Evolutionary conservation across 2,113 vertebrate species (phyloP).

Genomic region (Strix uralensis): DNA sequence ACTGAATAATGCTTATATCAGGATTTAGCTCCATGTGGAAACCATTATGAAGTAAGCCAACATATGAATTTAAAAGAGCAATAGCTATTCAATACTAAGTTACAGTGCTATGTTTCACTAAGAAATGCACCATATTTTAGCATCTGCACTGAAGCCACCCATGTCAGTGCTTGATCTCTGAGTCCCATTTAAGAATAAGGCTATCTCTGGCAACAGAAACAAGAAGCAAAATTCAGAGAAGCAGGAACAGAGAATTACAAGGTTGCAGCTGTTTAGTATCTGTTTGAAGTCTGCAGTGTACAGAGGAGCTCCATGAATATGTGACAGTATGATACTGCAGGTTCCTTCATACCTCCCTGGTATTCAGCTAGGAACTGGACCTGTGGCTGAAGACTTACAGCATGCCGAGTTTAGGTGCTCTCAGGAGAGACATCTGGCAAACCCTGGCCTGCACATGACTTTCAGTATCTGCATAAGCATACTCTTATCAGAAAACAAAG

Average conservation of each 20-base stretch:
- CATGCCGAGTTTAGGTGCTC: neutral
- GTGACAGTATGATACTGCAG: neutral
- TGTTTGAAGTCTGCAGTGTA: neutral
- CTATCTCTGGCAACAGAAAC: neutral
- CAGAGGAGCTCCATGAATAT: neutral
- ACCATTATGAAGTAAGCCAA: neutral
- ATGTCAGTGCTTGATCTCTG: neutral
- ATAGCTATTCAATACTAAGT: neutral
- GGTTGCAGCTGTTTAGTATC: neutral
- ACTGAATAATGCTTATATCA: neutral
- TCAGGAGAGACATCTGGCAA: neutral
- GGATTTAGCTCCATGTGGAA: neutral
- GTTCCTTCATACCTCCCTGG: neutral
- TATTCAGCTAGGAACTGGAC: neutral
- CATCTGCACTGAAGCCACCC: neutral
- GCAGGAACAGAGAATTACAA: neutral
- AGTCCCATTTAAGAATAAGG: neutral
- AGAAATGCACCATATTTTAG: neutral
- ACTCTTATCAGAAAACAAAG: neutral
- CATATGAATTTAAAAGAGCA: neutral
- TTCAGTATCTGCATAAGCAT: neutral
- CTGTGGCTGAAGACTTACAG: neutral
- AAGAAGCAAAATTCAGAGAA: neutral
- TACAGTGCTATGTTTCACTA: neutral
- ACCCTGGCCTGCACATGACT: neutral